phyloP scores from a whole-genome alignment of 2,797 vertebrate species.

The Myiotriccus ornatus region DNA sequence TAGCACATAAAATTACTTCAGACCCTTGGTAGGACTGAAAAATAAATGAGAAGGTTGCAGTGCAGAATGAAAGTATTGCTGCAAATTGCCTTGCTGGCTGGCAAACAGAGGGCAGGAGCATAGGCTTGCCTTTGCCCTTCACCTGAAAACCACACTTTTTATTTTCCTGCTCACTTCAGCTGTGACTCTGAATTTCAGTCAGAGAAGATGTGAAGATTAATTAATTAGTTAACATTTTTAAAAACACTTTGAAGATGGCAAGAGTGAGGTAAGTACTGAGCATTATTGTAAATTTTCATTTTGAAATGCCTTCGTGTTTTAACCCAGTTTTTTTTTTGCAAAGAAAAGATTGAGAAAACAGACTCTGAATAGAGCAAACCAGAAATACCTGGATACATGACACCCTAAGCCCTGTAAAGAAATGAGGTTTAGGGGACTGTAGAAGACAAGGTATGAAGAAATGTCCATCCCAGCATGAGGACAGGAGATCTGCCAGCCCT shows the following conservation, averaged over 20 bases:
- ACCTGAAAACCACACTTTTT: not conserved
- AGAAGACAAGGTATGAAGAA: not conserved
- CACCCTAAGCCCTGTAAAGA: not conserved
- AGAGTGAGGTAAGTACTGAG: slow-evolving; percentile 22
- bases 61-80: not conserved
- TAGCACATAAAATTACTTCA: slow-evolving; percentile 18
- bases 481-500: not conserved
- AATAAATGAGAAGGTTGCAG: not conserved
- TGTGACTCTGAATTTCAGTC: not conserved
- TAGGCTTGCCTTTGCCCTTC: not conserved
- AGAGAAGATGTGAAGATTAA: slow-evolving; percentile 40
- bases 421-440: not conserved
- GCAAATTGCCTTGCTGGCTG: not conserved
- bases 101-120: not conserved
- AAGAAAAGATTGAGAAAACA: not conserved
- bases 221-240: slow-evolving; percentile 57
- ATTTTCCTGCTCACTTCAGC: slow-evolving; percentile 2
- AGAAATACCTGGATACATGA: rapidly evolving
- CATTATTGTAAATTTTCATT: not conserved
- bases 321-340: not conserved
- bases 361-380: not conserved
- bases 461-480: not conserved
- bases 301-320: slow-evolving; percentile 4
- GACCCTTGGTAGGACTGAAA: not conserved
- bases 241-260: slow-evolving; percentile 47